Evolutionary conservation across 2,113 vertebrate species (phyloP).

Genomic region (Hemicordylus capensis): DNA sequence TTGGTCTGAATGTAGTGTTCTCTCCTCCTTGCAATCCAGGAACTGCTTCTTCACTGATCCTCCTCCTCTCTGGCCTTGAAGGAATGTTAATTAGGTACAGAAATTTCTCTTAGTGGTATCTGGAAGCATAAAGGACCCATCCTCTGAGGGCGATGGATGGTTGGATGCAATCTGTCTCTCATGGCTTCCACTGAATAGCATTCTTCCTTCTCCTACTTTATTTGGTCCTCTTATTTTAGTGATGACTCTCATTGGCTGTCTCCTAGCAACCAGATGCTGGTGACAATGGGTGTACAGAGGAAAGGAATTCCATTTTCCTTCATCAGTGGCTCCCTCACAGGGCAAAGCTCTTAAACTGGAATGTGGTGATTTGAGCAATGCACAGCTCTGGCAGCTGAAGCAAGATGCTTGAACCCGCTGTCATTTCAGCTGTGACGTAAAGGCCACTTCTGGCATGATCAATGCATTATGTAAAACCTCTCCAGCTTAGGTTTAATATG

Average conservation of each 20-base stretch:
- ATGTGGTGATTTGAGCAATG: background rate
- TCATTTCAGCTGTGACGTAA: background rate
- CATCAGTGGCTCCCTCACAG: accelerated
- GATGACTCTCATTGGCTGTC: accelerated
- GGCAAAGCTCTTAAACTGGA: no score
- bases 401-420: background rate
- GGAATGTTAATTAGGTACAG: conserved; percentile 23
- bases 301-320: accelerated
- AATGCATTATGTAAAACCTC: background rate
- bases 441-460: background rate
- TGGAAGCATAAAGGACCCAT: background rate
- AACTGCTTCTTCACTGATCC: background rate
- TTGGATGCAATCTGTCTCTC: background rate
- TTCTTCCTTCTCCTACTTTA: background rate
- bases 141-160: background rate
- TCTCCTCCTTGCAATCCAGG: background rate
- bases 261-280: background rate
- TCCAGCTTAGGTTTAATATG: background rate
- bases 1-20: no score
- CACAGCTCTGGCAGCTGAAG: background rate
- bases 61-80: no score
- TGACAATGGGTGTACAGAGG: accelerated
- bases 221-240: accelerated
- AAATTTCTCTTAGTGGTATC: conserved; percentile 26
- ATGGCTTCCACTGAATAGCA: background rate